Evolutionary conservation across 2,113 vertebrate genomes (phyloP), one percentile per base, ranked within the genome.

Genomic region (Albula glossodonta): DNA sequence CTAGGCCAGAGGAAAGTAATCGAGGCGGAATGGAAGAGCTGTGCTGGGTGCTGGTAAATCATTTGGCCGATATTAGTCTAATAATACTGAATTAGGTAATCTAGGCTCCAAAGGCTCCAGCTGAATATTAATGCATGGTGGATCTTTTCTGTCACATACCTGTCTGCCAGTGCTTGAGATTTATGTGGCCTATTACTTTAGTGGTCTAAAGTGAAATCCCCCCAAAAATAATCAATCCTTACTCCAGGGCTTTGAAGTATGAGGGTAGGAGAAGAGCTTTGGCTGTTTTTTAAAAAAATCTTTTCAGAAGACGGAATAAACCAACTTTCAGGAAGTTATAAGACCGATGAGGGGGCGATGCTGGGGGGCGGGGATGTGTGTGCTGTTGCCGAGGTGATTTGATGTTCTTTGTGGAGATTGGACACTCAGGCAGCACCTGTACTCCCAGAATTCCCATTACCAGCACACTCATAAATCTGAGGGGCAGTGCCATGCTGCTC

Each of bases 41-140:
- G 86, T 86, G 86, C 83, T 81, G 77, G 77, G 86, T 85, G 83
- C 22, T 80, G 83, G 80, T 66, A 87, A 66, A 89, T 92, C 86
- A 92, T 88, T 88, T 84, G 80, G 84, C 84, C 78, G 87, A 87
- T 90, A 92, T 92, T 88, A 66, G 88, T 90, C 86, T 91, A 90
- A 92, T 92, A 87, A 83, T 88, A 92, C 87, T 85, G 83, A 80
- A 89, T 91, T 90, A 90, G 60, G 31, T 78, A 53, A n/a, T 78
- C 83, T 78, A 48, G 17, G 48, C 48, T 70, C 22, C 31, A 81
- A 81, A 19, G 3, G 60, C 12, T 49, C 83, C 84, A 83, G 83
- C 51, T 84, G 51, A 51, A 84, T 78, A 78, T 53, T 41, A 51
- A 79, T 15, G 74, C 7, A 79, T 88, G 31, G 74, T 6, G 51